Base-by-base conservation (phyloP, 2,113 vertebrate species). In the Madoqua kirkii region DNA sequence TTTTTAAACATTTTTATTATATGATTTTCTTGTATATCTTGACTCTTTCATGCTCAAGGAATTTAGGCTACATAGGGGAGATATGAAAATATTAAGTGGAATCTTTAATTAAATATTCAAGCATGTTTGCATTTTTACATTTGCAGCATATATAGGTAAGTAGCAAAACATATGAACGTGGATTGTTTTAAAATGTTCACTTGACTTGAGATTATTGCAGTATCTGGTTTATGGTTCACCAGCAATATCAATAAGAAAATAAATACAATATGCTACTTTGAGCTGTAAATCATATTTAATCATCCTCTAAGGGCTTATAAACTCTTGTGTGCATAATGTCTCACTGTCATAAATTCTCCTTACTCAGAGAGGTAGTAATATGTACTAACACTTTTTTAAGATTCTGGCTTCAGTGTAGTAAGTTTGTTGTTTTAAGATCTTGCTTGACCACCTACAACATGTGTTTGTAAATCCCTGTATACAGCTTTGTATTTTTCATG, bases 401-500 rank as follows among this genome's bases (percentile, higher is more conserved):
- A 57, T 45, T 17, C 2, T 64, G 3, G 8, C 17, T 94, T 93
- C 11, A 15, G n/a, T 81, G 60, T 85, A 96, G 8, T 43, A 87
- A 89, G 3, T 62, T 55, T 93, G 40, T 52, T 93, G 17, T 88
- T 89, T 83, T 95, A 91, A 85, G 50, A 95, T 83, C 54, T 71
- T 94, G 67, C 76, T 91, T 96, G 81, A 89, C 85, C 88, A 94
- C 45, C 13, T 94, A 71, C 14, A 91, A 85, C 48, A 86, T 88
- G 57, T 97, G 78, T 96, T 97, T 85, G 54, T 78, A 91, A 97
- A 92, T 94, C 90, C 90, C 92, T 45, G 5, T 86, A 74, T 96
- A 36, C 67, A 84, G 19, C 71, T 97, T 95, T 95, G 84, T 81
- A 60, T 57, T 95, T 96, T 97, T 93, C 87, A 87, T 27, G 17